Evolutionary conservation across 1,140 invertebrate species (phyloP), one percentile per base, ranked within the genome.

Genomic region (Eulimnadia texana): DNA sequence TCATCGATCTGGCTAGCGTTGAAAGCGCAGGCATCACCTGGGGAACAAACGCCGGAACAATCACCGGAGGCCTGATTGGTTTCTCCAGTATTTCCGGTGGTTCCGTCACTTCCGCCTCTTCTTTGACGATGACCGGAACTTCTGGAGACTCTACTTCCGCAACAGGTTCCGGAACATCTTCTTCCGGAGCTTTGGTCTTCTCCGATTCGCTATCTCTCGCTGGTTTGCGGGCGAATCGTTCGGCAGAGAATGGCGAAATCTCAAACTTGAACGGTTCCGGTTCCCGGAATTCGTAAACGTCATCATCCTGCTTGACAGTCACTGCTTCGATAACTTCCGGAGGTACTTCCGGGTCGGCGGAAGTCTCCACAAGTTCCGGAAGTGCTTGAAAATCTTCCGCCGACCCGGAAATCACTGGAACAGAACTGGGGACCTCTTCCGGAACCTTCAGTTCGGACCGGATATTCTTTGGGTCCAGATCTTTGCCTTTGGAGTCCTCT

Each of bases 251-350:
- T n/a, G n/a, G n/a, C n/a, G n/a, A n/a, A 10, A 84, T 78, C 71
- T 88, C 84, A 66, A 88, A 82, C 70, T 89, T 85, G 68, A 89
- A 89, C 0, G 86, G 85, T 72, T 90, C 87, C 0, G 86, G 85
- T 73, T 91, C 88, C 72, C 90, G 90, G 67, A 91, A 91, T 71
- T 91, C 88, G 66, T 91, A 91, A 68, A 89, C 81, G 71, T 89
- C 87, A 66, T 84, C 82, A 3, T 60, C 58, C 28, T 19, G 19
- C 23, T 49, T 51, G 0, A 22, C 58, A 47, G 47, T 2, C 1
- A 25, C 27, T 11, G 47, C 29, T 1, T 22, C 20, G 10, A n/a
- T 24, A 13, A 49, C 24, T n/a, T 50, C 23, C 1, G 22, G 19
- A 3, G 58, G 33, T 19, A n/a, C n/a, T n/a, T n/a, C n/a, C n/a